Percentiles rank a stretch among this genome's conserved stretches.
phyloP scores from a whole-genome alignment of 2,797 vertebrate genomes.

The Heterohyrax brucei region DNA sequence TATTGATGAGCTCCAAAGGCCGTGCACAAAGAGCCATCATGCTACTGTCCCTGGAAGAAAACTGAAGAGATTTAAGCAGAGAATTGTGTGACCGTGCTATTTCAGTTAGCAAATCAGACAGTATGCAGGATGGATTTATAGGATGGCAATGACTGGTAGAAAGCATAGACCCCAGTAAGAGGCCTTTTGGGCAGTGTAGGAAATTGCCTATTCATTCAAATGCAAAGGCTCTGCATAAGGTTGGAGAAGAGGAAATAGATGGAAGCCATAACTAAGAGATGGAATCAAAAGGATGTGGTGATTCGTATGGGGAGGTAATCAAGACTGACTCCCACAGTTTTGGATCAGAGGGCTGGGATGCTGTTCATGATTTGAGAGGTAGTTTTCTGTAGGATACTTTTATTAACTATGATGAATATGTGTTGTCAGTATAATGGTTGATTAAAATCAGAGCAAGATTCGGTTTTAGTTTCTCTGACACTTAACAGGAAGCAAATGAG shows the following conservation, averaged over 20 bases:
- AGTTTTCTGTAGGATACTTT: neutral
- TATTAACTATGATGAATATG: neutral
- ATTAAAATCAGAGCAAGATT: neutral
- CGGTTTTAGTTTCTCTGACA: slow-evolving; percentile 61
- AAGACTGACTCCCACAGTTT: neutral
- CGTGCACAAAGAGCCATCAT: neutral
- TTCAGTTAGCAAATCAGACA: neutral
- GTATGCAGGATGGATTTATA: neutral
- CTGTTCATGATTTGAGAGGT: neutral
- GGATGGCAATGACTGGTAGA: neutral
- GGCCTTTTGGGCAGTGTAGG: too few species aligned
- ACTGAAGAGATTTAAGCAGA: neutral
- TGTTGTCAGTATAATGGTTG: neutral
- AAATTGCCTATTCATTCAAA: neutral
- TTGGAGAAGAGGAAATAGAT: neutral
- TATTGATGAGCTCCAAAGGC: neutral
- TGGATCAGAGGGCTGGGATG: neutral
- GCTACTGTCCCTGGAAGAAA: neutral
- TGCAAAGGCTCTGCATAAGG: neutral
- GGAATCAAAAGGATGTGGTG: neutral
- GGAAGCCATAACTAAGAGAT: neutral
- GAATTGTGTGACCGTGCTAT: neutral
- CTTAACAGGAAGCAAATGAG: slow-evolving; percentile 8
- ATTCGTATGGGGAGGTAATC: neutral
- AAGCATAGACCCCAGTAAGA: neutral